Evolutionary conservation across 2,797 vertebrate genomes (phyloP).

Genomic region (Poecilia gillii): DNA sequence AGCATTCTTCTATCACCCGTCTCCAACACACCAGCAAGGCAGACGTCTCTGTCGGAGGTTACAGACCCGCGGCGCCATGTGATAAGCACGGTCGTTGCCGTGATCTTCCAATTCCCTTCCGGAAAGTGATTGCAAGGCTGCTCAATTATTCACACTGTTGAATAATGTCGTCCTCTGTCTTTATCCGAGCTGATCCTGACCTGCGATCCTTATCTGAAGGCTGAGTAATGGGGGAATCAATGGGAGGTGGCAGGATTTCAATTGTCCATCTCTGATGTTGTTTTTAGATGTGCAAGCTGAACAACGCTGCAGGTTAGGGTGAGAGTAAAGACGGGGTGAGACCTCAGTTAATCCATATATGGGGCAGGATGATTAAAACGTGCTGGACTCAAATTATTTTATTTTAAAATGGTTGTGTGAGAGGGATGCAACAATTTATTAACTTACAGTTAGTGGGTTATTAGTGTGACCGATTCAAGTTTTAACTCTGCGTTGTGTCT

Average conservation of each 20-base stretch:
- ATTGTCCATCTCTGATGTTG: conserved; percentile 17
- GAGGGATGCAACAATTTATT: too few species aligned
- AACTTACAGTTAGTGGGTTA: too few species aligned
- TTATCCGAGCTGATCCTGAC: conserved; percentile 55
- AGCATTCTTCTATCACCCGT: conserved; percentile 49
- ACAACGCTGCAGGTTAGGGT: conserved; percentile 16
- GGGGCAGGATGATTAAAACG: conserved; percentile 5
- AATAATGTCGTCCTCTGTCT: conserved; percentile 49
- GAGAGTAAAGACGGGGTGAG: conserved; percentile 27
- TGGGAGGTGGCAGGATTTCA: conserved; percentile 51
- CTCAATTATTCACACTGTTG: conserved; percentile 66
- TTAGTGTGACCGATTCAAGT: too few species aligned
- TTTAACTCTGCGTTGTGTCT: too few species aligned
- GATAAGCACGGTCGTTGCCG: conserved; percentile 24
- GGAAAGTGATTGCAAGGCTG: conserved; percentile 42
- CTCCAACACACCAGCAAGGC: conserved; percentile 26
- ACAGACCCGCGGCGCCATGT: conserved; percentile 6
- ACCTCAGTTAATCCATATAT: conserved; percentile 19
- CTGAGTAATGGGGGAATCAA: conserved; percentile 61
- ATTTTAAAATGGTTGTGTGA: neutral
- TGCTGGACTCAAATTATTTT: neutral
- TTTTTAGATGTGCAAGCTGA: conserved; percentile 37
- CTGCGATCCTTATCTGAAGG: conserved; percentile 62
- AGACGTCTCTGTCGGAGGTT: conserved; percentile 29
- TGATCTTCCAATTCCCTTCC: conserved; percentile 16